Evolutionary conservation across 2,797 vertebrate genomes (phyloP).

Genomic region (Psittacula derbiana): DNA sequence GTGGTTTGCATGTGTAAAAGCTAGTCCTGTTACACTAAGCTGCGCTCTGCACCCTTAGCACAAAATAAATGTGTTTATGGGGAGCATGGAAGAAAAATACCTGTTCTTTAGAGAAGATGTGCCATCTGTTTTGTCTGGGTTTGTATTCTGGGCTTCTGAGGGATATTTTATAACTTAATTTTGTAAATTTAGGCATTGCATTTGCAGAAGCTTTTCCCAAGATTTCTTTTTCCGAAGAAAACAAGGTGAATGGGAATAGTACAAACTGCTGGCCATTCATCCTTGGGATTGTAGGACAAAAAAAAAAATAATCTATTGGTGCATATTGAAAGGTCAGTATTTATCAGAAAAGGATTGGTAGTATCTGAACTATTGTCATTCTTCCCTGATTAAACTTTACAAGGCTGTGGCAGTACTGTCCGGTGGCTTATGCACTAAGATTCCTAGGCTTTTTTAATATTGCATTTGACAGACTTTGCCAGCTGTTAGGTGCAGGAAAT

Average conservation of each 20-base stretch:
- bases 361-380: neutral
- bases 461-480: neutral
- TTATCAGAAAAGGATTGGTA: neutral
- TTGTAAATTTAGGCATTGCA: neutral
- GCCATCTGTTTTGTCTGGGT: neutral
- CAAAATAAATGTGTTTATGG: neutral
- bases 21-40: neutral
- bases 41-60: neutral
- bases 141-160: neutral
- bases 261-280: neutral
- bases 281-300: neutral
- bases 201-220: neutral
- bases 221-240: neutral
- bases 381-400: neutral
- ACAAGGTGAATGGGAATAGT: neutral
- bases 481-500: neutral
- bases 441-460: neutral
- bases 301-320: neutral
- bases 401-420: neutral
- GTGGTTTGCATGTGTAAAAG: neutral
- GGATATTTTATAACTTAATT: neutral
- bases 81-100: neutral
- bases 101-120: neutral
- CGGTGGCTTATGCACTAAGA: neutral
- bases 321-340: neutral